Base-by-base conservation (phyloP, 2,797 vertebrate species). In the Heteromormyrus szaboi region DNA sequence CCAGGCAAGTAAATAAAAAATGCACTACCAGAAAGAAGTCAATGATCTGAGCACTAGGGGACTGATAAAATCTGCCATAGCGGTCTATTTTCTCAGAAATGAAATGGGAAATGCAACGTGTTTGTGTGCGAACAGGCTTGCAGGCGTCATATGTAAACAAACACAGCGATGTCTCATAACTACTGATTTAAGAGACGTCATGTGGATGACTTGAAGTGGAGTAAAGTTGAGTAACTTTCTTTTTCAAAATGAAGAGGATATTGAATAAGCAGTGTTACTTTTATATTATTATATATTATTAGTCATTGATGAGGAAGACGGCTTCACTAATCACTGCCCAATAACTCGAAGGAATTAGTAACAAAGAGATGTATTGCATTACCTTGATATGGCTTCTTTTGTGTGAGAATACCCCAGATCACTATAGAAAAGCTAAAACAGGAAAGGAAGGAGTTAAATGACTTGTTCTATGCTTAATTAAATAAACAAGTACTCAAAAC, bases 381-480 rank as follows among this genome's bases (percentile, higher is more conserved):
- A 99, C 98, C 98, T 96, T 98, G 97, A 93, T 99, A 99, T 0
- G 98, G 99, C 76, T 99, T 99, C 92, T 97, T 99, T 94, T 99
- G 99, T 0, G 99, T 98, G 79, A 99, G 97, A 92, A 99, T 96
- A 0, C 98, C 98, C 99, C 98, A 99, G 93, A 99, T 96, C 46
- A 99, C 98, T 0, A 99, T 98, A 87, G 99, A 96, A 90, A 99
- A 99, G 93, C 98, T 99, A 90, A 9, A 94, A 91, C 88, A 76
- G 9, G 1, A 54, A 6, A 19, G 44, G 51, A 46, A 9, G 56
- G 9, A 41, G 41, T 87, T 56, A 22, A 11, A 87, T 87, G 2
- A 56, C 37, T 14, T 5, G 46, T 22, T 84, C 8, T 84, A 84
- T 29, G 48, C 50, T 85, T 51, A 53, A 51, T 12, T 51, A 29